Base-by-base conservation (phyloP, 2,113 vertebrate species). In the Hiodon alosoides region DNA sequence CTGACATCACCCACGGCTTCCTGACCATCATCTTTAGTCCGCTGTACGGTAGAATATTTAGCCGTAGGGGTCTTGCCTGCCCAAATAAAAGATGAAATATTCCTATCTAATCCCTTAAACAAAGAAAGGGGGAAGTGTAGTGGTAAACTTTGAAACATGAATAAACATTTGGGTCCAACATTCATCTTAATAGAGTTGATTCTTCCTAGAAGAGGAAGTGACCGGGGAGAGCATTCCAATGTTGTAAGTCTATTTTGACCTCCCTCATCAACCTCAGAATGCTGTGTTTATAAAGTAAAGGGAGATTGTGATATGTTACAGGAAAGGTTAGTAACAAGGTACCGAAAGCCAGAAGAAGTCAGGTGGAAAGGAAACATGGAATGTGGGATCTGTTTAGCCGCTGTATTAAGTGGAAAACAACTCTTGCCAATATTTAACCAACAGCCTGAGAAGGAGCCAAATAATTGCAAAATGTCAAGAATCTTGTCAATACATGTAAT, bases 121-220 rank as follows among this genome's bases (percentile, higher is more conserved):
- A 70, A 55, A 9, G 52, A 70, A 54, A 54, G 53, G 7, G 68
- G n/a, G 8, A 70, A 7, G 9, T 10, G 8, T 9, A 52, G n/a
- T 50, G 69, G n/a, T 17, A 71, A 52, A 7, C 46, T 51, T 6
- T 73, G 59, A 52, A 73, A 73, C 50, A 73, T 9, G 0, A 62
- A 73, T 61, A 62, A 64, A 50, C 62, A 73, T 9, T 2, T 8
- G 7, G 59, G 59, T 17, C 62, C 47, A 51, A 73, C 16, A 62
- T 73, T 73, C 59, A 73, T 73, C 54, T 73, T 73, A 53, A 73
- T 73, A 50, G 7, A 17, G 4, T 62, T 50, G 11, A 73, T 60
- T 62, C n/a, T 16, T 4, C n/a, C 59, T 31, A 31, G 31, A 31
- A 31, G 31, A 48, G 62, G n/a, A 51, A 73, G 11, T n/a, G 54